Evolutionary conservation across 2,113 vertebrate genomes (phyloP).

Genomic region (Cottus gobio): DNA sequence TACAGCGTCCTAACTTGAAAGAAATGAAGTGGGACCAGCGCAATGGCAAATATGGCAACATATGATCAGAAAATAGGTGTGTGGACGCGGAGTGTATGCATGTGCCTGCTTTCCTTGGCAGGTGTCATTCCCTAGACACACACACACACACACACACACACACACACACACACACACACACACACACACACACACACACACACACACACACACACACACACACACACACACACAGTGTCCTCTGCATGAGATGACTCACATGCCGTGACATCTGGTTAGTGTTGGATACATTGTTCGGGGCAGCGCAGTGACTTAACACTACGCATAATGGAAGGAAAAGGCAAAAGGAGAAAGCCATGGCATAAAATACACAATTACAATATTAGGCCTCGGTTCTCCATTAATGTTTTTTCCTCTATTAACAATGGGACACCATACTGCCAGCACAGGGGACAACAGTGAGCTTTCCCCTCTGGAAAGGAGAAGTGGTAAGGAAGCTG

Average conservation of each 20-base stretch:
- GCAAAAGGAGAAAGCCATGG: constrained; percentile 66
- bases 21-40: constrained; percentile 13
- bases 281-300: constrained; percentile 69
- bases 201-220: constrained; percentile 17
- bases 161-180: constrained; percentile 6
- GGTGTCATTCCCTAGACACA: constrained; percentile 48
- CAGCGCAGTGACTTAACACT: constrained; percentile 55
- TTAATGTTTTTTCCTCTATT: constrained; percentile 57
- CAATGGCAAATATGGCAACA: constrained; percentile 26
- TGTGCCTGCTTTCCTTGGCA: constrained; percentile 57
- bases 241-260: constrained; percentile 72
- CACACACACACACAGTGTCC: constrained; percentile 28
- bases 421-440: constrained; percentile 54
- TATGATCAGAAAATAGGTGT: constrained; percentile 37
- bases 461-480: constrained; percentile 6
- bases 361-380: constrained; percentile 64
- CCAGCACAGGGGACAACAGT: constrained; percentile 39
- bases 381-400: constrained; percentile 45
- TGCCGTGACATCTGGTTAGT: constrained; percentile 75
- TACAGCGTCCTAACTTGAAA: background rate
- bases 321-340: constrained; percentile 73
- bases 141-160: constrained; percentile 15
- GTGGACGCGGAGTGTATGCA: background rate
- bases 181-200: constrained; percentile 18
- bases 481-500: constrained; percentile 1